Percentiles rank a stretch among this genome's conserved stretches.
Evolutionary conservation across 1,140 invertebrate species (phyloP).

Genomic region (Papilio polytes): DNA sequence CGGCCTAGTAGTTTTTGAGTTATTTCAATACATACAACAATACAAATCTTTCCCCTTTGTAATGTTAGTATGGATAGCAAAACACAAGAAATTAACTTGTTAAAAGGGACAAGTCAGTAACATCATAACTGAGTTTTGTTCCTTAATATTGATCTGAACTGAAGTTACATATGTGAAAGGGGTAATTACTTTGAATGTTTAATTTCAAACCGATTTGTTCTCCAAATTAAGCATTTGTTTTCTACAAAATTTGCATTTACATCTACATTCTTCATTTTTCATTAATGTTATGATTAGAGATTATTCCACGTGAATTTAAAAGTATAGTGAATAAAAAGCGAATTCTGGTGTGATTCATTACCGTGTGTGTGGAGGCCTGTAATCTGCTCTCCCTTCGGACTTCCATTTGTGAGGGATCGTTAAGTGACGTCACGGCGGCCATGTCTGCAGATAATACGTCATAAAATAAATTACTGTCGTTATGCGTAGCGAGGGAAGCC

Average conservation of each 20-base stretch:
- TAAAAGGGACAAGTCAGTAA: too few relatives aligned
- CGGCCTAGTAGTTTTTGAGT: too few relatives aligned
- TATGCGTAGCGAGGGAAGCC: slow-evolving; percentile 24
- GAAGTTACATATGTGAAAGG: not conserved
- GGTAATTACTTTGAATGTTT: not conserved
- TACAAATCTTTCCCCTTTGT: too few relatives aligned
- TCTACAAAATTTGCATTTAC: not conserved
- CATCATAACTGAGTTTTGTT: too few relatives aligned
- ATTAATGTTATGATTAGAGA: not conserved
- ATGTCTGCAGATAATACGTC: slow-evolving; percentile 38
- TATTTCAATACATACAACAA: too few relatives aligned
- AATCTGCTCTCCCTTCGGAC: slow-evolving; percentile 36
- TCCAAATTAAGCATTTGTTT: not conserved
- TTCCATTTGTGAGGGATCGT: slow-evolving; percentile 32
- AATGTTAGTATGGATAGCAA: too few relatives aligned
- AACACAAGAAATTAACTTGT: too few relatives aligned
- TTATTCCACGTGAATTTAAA: not conserved
- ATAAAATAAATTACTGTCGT: slow-evolving; percentile 39
- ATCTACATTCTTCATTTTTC: not conserved
- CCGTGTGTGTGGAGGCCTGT: slow-evolving; percentile 24
- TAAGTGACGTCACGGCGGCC: slow-evolving; percentile 39
- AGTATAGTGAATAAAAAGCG: not conserved
- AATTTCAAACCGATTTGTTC: too few relatives aligned
- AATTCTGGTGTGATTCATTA: slow-evolving; percentile 27
- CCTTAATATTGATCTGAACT: too few relatives aligned